Evolutionary conservation across 2,113 vertebrate genomes (phyloP), one percentile per base, ranked within the genome.

Genomic region (Nannospalax galili): DNA sequence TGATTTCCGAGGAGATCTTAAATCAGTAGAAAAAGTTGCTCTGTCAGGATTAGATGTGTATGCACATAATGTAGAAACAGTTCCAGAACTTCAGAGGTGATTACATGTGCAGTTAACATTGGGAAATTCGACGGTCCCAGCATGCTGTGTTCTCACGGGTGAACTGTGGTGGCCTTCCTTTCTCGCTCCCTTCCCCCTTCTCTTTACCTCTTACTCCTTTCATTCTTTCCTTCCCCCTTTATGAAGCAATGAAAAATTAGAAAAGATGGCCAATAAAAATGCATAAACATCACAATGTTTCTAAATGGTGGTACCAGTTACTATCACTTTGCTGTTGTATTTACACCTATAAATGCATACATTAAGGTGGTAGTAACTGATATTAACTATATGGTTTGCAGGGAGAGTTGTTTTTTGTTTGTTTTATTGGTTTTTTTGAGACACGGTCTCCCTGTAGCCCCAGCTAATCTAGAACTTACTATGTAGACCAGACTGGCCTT

Each of bases 21-120:
- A 96, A 35, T 99, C 99, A 0, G 98, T 99, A 84, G 99, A 99
- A 97, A 99, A 98, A 75, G 98, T 99, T 0, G 98, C 98, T 5
- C 26, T 97, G 88, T 99, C 99, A 0, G 99, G 99, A 5, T 98
- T 99, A 93, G 99, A 99, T 7, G 99, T 99, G 8, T 99, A 99
- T 0, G 99, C 99, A 0, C 99, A 99, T 97, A 99, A 99, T 65
- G 98, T 99, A 95, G 99, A 99, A 97, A 99, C 99, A 0, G 99
- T 99, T 80, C 98, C 99, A 0, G 99, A 99, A 22, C 97, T 99
- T 37, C 99, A 99, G 96, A 98, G 99, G 99, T 99, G 92, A 84
- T 79, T 84, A 1, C 0, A 0, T 2, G 14, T 80, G 42, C 17
- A 32, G 30, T 81, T n/a, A 24, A n/a, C 12, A 17, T 7, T 60